Evolutionary conservation across 2,113 vertebrate genomes (phyloP), one percentile per base, ranked within the genome.

Genomic region (Chunga burmeisteri): DNA sequence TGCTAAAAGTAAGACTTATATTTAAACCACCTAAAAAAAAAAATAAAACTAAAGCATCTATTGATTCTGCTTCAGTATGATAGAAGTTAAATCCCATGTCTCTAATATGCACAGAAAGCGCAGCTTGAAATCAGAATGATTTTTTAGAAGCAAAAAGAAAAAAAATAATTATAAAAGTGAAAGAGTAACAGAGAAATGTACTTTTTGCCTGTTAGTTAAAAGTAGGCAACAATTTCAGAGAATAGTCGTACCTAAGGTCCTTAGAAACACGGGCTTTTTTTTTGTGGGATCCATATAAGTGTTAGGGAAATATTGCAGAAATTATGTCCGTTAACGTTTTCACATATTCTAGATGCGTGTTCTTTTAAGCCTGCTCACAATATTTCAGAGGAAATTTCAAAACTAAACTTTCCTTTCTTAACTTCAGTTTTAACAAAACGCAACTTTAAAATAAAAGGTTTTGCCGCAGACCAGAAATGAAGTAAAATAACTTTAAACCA

Each of bases 251-350:
- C 17, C 16, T 49, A 38, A 62, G 7, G 44, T 49, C 59, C 25
- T 77, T 23, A 44, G 13, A 55, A 75, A n/a, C 2, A 5, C 5
- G 2, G 8, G 34, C 9, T 52, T 38, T 22, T 15, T 55, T 58
- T 70, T 70, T 10, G 23, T 0, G 0, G n/a, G 30, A 61, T n/a
- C 13, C 16, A 6, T 42, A 13, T 23, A 34, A 23, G 8, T 7
- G 6, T 36, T 61, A 52, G 20, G 42, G 50, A 89, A 93, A 70
- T 22, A 72, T 2, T 42, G 11, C 30, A 74, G 50, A 63, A 83
- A 63, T 38, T 25, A 58, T 88, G 89, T 70, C 50, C 0, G 0
- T 53, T 58, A 20, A 32, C 29, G 27, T 30, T 77, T 18, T 46
- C 50, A 25, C 14, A 1, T 32, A 36, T 72, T 92, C 85, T 21